phyloP scores from a whole-genome alignment of 1,140 invertebrate species.

The Steinernema feltiae region DNA sequence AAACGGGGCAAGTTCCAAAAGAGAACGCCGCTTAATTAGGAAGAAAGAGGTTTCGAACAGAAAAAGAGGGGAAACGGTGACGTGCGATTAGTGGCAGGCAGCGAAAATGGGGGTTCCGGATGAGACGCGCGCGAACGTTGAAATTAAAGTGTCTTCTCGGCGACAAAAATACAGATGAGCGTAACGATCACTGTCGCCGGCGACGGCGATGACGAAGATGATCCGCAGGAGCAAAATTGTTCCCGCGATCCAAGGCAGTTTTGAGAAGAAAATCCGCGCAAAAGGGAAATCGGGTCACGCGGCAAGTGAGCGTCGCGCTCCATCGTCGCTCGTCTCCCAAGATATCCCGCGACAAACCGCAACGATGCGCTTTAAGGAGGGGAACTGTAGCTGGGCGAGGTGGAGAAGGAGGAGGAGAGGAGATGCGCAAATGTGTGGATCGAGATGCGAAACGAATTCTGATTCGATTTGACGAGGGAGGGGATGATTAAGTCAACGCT shows the following conservation, averaged over 20 bases:
- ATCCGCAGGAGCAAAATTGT: background rate
- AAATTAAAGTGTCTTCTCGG: slow-evolving; percentile 3
- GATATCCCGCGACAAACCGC: background rate
- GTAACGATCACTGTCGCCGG: background rate
- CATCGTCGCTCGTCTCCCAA: background rate
- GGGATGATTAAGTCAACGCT: background rate
- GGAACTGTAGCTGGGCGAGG: background rate
- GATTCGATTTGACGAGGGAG: background rate
- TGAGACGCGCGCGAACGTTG: background rate
- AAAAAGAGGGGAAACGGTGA: background rate
- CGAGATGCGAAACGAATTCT: background rate
- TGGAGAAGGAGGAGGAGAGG: background rate
- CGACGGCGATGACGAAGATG: background rate
- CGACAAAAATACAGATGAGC: background rate
- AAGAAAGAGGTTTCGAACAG: background rate
- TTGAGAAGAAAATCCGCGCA: slow-evolving; percentile 8
- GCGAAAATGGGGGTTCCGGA: background rate
- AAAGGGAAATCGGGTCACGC: slow-evolving; percentile 8
- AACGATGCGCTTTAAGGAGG: background rate
- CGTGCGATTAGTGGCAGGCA: slow-evolving; percentile 8
- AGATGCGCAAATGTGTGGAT: background rate
- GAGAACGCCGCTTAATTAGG: background rate
- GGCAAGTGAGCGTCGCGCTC: background rate
- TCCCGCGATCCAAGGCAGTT: background rate
- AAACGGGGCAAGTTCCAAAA: background rate